These are phyloP conservation scores for Tetragnatha montana DNA, from an alignment of 2,888 invertebrate species.

Conservation along the genomic window DNA sequence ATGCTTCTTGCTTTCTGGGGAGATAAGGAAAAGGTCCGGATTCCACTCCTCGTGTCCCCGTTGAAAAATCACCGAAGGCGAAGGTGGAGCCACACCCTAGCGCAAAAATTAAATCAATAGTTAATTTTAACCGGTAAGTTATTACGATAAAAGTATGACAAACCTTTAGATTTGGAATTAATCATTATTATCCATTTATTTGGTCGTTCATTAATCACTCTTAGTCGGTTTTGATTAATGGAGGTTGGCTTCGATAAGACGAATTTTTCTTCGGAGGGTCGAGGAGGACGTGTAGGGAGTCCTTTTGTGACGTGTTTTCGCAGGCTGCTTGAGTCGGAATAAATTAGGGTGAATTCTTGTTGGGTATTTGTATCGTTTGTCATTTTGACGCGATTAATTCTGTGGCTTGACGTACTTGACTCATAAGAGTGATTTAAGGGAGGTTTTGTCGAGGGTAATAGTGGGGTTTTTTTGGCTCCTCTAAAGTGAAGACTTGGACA, in stretches of 20 bases:
- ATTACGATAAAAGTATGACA: conserved; percentile 47
- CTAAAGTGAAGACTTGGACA: no score
- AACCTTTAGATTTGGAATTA: conserved; percentile 33
- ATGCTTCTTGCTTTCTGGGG: neutral
- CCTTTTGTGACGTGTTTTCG: conserved; percentile 4
- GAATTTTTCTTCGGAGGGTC: neutral
- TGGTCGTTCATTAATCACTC: conserved; percentile 37
- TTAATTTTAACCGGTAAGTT: conserved; percentile 50
- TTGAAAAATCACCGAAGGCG: conserved; percentile 25
- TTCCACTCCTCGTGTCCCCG: neutral
- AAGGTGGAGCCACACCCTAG: conserved; percentile 31
- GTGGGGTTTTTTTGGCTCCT: no score
- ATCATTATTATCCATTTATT: conserved; percentile 57
- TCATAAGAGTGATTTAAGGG: no score
- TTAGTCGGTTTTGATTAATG: conserved; percentile 38
- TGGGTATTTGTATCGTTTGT: no score
- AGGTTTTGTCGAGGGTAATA: no score
- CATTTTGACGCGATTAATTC: no score
- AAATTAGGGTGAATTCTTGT: neutral
- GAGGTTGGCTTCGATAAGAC: conserved; percentile 20
- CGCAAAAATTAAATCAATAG: conserved; percentile 51
- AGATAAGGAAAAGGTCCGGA: neutral
- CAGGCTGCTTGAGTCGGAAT: neutral
- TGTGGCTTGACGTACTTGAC: neutral
- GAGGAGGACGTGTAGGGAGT: no score